phyloP scores from a whole-genome alignment of 1,140 invertebrate species.

The Megalonaias nervosa region DNA sequence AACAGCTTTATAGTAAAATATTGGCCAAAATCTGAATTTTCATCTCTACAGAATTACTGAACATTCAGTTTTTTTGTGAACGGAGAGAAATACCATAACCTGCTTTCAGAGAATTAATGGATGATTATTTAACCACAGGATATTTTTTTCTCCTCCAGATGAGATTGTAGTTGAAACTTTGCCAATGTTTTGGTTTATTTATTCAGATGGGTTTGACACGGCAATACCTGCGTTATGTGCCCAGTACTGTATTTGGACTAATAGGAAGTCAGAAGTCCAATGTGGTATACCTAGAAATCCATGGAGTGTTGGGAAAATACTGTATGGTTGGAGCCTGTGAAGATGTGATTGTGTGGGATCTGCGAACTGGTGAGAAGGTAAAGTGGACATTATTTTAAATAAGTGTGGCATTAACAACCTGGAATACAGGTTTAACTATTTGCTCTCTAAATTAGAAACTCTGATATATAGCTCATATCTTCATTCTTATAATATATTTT shows the following conservation, averaged over 20 bases:
- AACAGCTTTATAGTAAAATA: too few species aligned
- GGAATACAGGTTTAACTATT: not conserved
- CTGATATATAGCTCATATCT: not conserved
- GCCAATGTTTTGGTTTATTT: not conserved
- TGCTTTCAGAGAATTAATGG: too few species aligned
- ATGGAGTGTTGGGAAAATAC: constrained; percentile 81
- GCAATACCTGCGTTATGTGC: constrained; percentile 93
- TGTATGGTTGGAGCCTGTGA: constrained; percentile 92
- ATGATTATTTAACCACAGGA: too few species aligned
- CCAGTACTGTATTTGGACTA: constrained; percentile 83
- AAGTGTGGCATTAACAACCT: not conserved
- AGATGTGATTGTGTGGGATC: constrained; percentile 95
- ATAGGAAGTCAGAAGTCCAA: constrained; percentile 87
- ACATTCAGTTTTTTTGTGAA: too few species aligned
- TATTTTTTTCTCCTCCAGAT: too few species aligned
- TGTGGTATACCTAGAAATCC: constrained; percentile 79
- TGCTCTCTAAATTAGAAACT: not conserved
- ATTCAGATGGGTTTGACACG: constrained; percentile 92
- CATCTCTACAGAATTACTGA: too few species aligned
- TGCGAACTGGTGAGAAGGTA: constrained; percentile 90
- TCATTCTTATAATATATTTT: not conserved
- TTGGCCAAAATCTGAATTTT: too few species aligned
- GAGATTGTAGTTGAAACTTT: too few species aligned
- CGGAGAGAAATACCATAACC: too few species aligned
- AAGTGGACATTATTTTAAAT: not conserved